A percentile compares a stretch with the other conserved stretches of the same genome.
Conservation (phyloP, 2,888 invertebrate genomes). For the Papilio protenor region DNA sequence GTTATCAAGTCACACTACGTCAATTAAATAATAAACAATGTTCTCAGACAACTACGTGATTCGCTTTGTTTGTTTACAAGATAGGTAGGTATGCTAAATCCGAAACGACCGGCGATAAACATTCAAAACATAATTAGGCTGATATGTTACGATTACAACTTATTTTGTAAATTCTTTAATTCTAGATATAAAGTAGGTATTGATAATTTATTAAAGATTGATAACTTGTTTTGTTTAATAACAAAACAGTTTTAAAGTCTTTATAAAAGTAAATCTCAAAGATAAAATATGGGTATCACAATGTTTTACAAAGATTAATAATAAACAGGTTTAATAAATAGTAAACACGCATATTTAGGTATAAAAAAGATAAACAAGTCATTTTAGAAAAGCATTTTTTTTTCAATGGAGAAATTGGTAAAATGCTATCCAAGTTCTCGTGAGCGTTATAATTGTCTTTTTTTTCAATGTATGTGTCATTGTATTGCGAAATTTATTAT, state of each 20-base stretch:
- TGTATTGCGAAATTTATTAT: not conserved
- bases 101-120: slow-evolving; percentile 8
- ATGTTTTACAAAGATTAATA: too few species aligned
- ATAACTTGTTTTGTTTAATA: not conserved
- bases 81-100: slow-evolving; percentile 10
- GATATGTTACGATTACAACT: slow-evolving; percentile 4
- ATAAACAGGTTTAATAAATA: too few species aligned
- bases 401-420: not conserved
- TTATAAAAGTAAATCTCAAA: not conserved
- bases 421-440: not conserved
- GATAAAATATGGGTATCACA: too few species aligned
- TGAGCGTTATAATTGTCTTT: not conserved
- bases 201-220: not conserved
- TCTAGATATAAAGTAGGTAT: not conserved
- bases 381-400: too few species aligned
- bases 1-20: slow-evolving; percentile 2
- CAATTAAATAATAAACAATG: slow-evolving; percentile 18
- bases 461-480: not conserved
- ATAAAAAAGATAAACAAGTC: too few species aligned
- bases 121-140: slow-evolving; percentile 13
- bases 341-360: too few species aligned
- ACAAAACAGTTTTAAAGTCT: slow-evolving; percentile 6
- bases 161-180: slow-evolving; percentile 12
- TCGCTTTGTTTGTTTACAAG: slow-evolving; percentile 27
- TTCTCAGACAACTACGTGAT: slow-evolving; percentile 18